Conservation (phyloP, 1,140 invertebrate species). For the Eupristina koningsbergeri region DNA sequence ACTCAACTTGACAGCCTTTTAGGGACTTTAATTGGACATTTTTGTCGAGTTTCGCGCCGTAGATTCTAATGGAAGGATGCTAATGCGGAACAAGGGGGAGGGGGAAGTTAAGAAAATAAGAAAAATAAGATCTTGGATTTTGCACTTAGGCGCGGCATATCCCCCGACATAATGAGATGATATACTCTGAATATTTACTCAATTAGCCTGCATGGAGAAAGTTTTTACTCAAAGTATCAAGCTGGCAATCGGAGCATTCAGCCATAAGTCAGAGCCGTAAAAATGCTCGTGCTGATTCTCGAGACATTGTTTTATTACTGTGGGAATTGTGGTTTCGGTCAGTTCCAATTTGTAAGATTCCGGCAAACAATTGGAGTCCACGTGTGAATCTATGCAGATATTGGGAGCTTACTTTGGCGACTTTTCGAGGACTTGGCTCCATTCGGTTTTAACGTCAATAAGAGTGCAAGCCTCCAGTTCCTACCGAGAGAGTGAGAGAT, state of each 20-base stretch:
- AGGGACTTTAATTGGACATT: constrained; percentile 39
- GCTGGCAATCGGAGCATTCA: not conserved
- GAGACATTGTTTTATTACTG: too few species aligned
- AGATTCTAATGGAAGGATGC: not conserved
- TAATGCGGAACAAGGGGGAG: not conserved
- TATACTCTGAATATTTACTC: not conserved
- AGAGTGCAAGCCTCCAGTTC: too few species aligned
- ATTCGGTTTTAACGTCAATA: too few species aligned
- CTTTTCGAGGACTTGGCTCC: too few species aligned
- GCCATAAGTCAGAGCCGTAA: not conserved
- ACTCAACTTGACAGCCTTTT: constrained; percentile 47
- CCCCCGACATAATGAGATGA: not conserved
- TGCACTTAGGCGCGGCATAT: not conserved
- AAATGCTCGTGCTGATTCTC: not conserved
- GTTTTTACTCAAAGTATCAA: not conserved
- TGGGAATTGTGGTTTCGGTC: too few species aligned
- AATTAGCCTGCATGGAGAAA: not conserved
- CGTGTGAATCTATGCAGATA: too few species aligned
- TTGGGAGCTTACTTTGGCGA: too few species aligned
- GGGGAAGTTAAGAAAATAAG: too few species aligned
- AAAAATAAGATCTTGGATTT: constrained; percentile 5
- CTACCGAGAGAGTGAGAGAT: too few species aligned
- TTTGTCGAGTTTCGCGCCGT: constrained; percentile 7
- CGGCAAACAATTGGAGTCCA: too few species aligned
- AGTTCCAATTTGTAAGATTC: too few species aligned